Conservation (phyloP, 2,888 invertebrate species). For the Hydroisotoma schaefferi region DNA sequence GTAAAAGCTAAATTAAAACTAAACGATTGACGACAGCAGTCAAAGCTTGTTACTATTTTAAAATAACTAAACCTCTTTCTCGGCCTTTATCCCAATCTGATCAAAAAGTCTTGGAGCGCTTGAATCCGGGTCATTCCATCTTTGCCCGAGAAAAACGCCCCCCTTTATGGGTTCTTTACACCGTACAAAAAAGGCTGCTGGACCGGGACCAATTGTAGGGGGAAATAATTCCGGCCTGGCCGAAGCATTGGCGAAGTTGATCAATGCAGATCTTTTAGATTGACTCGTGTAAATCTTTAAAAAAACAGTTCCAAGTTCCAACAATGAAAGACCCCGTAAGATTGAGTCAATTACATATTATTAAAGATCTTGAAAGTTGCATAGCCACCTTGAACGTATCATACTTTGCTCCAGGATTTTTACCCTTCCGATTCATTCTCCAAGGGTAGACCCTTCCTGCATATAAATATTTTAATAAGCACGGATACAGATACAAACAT, state of each 20-base stretch:
- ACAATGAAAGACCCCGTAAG: not conserved
- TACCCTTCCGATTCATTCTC: conserved; percentile 27
- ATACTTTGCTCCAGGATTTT: conserved; percentile 39
- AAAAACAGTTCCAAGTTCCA: no score
- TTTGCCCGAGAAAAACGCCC: conserved; percentile 35
- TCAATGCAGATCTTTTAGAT: conserved; percentile 21
- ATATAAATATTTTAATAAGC: no score
- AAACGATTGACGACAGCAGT: no score
- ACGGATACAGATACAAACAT: no score
- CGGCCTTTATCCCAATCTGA: conserved; percentile 12
- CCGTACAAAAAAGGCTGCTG: conserved; percentile 34
- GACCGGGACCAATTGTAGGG: conserved; percentile 28
- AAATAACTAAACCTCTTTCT: conserved; percentile 17
- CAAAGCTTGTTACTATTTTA: not conserved
- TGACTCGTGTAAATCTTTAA: conserved; percentile 27
- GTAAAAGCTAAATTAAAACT: not conserved
- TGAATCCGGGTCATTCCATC: conserved; percentile 12
- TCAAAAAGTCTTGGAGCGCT: conserved; percentile 41
- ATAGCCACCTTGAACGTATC: conserved; percentile 28
- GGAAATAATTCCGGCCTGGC: conserved; percentile 27
- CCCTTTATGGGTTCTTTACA: conserved; percentile 8
- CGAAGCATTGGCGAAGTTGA: conserved; percentile 26
- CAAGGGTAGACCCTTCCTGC: conserved; percentile 39
- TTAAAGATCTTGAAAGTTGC: no score
- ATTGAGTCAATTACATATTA: not conserved